phyloP scores from a whole-genome alignment of 2,888 invertebrate species.

The Conops quadrifasciatus region DNA sequence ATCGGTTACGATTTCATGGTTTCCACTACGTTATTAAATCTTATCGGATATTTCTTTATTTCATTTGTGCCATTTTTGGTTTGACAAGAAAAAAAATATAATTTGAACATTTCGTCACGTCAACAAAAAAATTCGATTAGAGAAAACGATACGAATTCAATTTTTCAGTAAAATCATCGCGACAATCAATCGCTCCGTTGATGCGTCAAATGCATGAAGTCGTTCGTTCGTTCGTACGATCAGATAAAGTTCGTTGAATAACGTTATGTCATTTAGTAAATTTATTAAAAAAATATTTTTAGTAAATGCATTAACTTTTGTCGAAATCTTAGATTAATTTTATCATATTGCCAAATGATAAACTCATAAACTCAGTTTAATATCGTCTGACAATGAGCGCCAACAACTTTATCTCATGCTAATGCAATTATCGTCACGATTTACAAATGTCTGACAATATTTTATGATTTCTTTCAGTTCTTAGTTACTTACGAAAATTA shows the following conservation, averaged over 20 bases:
- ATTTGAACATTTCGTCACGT: slow-evolving; percentile 4
- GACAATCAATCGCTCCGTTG: neutral
- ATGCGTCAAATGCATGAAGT: neutral
- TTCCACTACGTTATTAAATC: slow-evolving; percentile 4
- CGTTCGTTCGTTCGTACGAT: neutral
- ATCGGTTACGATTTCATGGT: slow-evolving; percentile 10
- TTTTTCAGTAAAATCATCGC: neutral
- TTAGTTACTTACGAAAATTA: neutral
- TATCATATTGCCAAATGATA: too few relatives aligned
- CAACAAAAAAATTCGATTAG: slow-evolving; percentile 4
- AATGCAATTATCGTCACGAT: too few relatives aligned
- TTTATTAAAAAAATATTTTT: too few relatives aligned
- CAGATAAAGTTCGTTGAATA: neutral
- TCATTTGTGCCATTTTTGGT: neutral
- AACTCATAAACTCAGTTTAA: too few relatives aligned
- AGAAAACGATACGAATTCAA: neutral
- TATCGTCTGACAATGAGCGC: too few relatives aligned
- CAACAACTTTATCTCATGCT: too few relatives aligned
- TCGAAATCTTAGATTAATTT: too few relatives aligned
- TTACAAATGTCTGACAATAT: neutral
- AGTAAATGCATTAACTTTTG: too few relatives aligned
- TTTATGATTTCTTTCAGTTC: neutral
- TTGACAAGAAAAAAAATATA: neutral
- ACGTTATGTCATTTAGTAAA: too few relatives aligned
- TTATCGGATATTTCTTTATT: neutral